Evolutionary conservation across 2,797 vertebrate genomes (phyloP), one percentile per base, ranked within the genome.

Genomic region (Muraenolepis orangiensis): DNA sequence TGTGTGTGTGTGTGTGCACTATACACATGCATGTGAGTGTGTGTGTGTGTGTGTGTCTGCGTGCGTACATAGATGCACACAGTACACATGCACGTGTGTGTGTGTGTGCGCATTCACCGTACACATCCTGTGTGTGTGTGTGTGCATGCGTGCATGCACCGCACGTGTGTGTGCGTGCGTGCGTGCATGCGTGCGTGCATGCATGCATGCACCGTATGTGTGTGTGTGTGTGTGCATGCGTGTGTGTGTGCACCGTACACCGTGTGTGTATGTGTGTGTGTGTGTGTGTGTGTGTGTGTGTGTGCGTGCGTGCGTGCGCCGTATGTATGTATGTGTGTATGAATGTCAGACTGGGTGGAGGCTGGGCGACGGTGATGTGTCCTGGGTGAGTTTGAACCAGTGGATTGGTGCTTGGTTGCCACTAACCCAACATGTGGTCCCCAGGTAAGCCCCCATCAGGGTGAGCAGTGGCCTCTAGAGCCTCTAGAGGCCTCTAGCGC

Each of bases 361-460:
- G 75, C 29, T 20, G 29, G 80, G 74, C 78, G 69, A 67, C n/a
- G 8, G 7, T 36, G 51, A 66, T 69, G 1, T 31, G 72, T 66
- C 51, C 61, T 69, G 71, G 75, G 80, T 46, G 69, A 72, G 36
- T 80, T 76, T 82, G 23, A 32, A 69, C 29, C 30, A 51, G 38
- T 57, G 66, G 40, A 13, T 10, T 28, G 34, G 26, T 40, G 72
- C 72, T 42, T 16, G 40, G 72, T 8, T 66, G 72, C 13, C n/a
- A n/a, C n/a, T 26, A 42, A 69, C 6, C 73, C 66, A 34, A 51
- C 28, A 46, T 69, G 66, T 69, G 3, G 23, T 57, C 91, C 1
- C 91, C 91, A 57, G 95, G 93, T 57, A 94, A 93, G 66, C 92
- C 90, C 64, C 94, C 87, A 3, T 90, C 92, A 34, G 93, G 93